Evolutionary conservation across 1,140 invertebrate genomes (phyloP).

Genomic region (Plodia interpunctella): DNA sequence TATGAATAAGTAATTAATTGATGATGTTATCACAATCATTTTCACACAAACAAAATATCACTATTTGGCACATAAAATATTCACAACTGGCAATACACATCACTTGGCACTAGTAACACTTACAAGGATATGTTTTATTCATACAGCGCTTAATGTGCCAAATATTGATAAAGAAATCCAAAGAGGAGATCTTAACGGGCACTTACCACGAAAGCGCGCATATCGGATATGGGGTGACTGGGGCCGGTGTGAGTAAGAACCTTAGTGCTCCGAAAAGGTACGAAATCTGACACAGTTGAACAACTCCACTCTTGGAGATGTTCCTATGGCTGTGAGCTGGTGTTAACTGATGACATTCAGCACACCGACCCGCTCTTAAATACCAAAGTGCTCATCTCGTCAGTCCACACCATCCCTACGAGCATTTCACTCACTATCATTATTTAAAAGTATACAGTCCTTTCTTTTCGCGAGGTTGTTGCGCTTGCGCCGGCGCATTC

Average conservation of each 20-base stretch:
- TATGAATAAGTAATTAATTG: too few relatives aligned
- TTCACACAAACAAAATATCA: constrained; percentile 15
- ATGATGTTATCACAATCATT: not conserved
- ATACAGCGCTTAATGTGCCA: constrained; percentile 46
- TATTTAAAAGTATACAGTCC: constrained; percentile 70
- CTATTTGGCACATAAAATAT: constrained; percentile 37
- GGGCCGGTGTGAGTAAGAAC: constrained; percentile 25
- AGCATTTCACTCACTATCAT: constrained; percentile 74
- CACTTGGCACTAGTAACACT: constrained; percentile 14
- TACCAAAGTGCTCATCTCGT: constrained; percentile 71
- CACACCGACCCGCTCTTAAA: constrained; percentile 69
- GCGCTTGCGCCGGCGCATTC: constrained; percentile 47
- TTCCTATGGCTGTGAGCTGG: constrained; percentile 58
- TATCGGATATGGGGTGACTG: constrained; percentile 51
- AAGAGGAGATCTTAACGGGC: constrained; percentile 22
- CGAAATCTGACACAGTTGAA: constrained; percentile 32
- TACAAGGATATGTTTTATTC: constrained; percentile 18
- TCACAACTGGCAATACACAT: constrained; percentile 17
- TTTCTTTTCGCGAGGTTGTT: constrained; percentile 67
- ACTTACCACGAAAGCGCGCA: constrained; percentile 71
- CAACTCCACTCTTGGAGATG: constrained; percentile 60
- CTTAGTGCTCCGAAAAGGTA: constrained; percentile 38
- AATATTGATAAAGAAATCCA: constrained; percentile 32
- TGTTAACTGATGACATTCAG: constrained; percentile 74
- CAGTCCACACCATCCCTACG: constrained; percentile 69